Percentiles rank a stretch among this genome's conserved stretches.
Evolutionary conservation across 2,797 vertebrate genomes (phyloP).

Genomic region (Chloroceryle amazona): DNA sequence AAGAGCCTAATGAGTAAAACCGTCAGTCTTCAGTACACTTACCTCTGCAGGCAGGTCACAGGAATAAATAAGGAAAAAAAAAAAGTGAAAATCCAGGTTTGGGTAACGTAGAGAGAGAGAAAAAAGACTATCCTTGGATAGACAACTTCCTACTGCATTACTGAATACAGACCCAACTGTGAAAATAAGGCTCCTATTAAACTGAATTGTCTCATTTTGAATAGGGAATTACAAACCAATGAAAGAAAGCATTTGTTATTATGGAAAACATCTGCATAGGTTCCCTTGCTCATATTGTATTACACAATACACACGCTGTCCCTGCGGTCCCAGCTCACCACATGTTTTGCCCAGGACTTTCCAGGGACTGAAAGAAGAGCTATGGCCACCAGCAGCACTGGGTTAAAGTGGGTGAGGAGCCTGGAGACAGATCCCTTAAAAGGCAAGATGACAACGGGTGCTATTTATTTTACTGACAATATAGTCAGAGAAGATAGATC

Average conservation of each 20-base stretch:
- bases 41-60: neutral
- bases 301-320: neutral
- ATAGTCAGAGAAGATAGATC: neutral
- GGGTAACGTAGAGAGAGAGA: neutral
- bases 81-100: rapidly evolving
- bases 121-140: neutral
- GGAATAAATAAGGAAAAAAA: neutral
- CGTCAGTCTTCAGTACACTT: neutral
- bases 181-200: neutral
- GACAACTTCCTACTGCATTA: neutral
- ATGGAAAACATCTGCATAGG: neutral
- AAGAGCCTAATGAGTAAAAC: neutral
- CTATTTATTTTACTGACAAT: neutral
- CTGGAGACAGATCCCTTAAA: neutral
- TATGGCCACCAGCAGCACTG: neutral
- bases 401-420: neutral
- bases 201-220: neutral
- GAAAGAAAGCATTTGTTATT: neutral
- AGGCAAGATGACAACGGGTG: neutral
- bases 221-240: neutral
- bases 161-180: neutral
- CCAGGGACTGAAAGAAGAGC: neutral
- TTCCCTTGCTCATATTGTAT: neutral
- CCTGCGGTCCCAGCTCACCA: neutral
- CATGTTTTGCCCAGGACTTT: rapidly evolving